Evolutionary conservation across 2,888 invertebrate genomes (phyloP), one percentile per base, ranked within the genome.

Genomic region (Halictus ligatus): DNA sequence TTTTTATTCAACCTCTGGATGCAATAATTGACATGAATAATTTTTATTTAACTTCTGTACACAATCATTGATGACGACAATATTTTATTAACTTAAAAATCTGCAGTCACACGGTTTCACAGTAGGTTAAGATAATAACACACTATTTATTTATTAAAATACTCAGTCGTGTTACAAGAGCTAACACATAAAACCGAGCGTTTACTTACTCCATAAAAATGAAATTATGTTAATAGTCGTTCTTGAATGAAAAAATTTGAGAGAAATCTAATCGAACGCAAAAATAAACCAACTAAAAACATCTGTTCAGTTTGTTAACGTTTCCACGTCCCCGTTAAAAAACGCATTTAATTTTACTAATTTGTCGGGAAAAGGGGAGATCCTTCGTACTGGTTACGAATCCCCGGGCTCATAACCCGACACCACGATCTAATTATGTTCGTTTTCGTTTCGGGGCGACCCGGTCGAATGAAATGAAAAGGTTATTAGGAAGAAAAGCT

Each of bases 381-480:
- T n/a, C 6, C 69, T 29, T 6, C 25, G 25, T 21, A 40, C 35
- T 43, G 40, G 40, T n/a, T 18, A 40, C n/a, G 40, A 35, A 46
- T 25, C 48, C 77, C 15, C 21, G 40, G 29, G 50, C 35, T 29
- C 69, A 48, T 72, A 84, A 84, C 78, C 75, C 15, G 64, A 81
- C 77, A 75, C 35, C 29, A 50, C 58, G 1, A 15, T 18, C 74
- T 73, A 83, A 84, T 84, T 84, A 72, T 60, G 3, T 25, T 4
- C 25, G n/a, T 64, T 67, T 67, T 40, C 12, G 15, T 29, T 25
- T 4, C 10, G 18, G 10, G 15, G 29, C 67, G 67, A 8, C 21
- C 15, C 67, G 58, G 50, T 78, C 78, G 25, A 50, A 84, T 72
- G 58, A 84, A 84, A 84, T 80, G 58, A 73, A 71, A 80, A 83